Conservation (phyloP, 1,140 invertebrate genomes). For the Melipona quadrifasciata region DNA sequence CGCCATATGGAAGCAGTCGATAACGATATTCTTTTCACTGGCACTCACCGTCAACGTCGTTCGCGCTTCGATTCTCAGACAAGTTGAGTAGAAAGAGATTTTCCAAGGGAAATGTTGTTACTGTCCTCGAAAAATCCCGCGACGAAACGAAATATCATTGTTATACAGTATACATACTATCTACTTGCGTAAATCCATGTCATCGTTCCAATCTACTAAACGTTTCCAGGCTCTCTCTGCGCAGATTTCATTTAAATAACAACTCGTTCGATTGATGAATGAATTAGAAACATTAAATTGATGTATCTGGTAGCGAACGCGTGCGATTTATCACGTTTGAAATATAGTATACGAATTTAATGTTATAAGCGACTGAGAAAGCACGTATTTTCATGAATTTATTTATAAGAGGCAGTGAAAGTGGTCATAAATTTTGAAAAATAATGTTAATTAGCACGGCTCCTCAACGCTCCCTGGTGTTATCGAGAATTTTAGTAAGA, state of each 20-base stretch:
- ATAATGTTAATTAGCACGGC: too few relatives aligned
- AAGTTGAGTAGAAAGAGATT: background rate
- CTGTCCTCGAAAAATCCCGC: too few relatives aligned
- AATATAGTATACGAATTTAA: background rate
- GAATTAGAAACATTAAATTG: background rate
- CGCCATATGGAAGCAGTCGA: slow-evolving; percentile 22
- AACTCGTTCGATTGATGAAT: background rate
- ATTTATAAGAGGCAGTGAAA: too few relatives aligned
- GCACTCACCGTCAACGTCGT: background rate
- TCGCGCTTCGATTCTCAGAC: background rate
- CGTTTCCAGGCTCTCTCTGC: background rate
- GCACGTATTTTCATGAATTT: too few relatives aligned
- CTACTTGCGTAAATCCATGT: slow-evolving; percentile 10
- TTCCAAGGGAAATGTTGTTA: slow-evolving; percentile 2
- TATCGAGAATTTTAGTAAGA: too few relatives aligned
- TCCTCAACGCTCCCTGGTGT: too few relatives aligned
- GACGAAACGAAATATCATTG: background rate
- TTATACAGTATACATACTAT: too few relatives aligned
- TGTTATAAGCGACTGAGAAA: too few relatives aligned
- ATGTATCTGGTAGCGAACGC: too few relatives aligned
- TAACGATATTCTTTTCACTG: background rate
- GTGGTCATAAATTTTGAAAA: too few relatives aligned
- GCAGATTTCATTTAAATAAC: background rate
- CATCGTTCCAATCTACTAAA: background rate
- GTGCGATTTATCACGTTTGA: background rate